Conservation (phyloP, 64 coral and sea anemone genomes). For the Trachythela sp. region DNA sequence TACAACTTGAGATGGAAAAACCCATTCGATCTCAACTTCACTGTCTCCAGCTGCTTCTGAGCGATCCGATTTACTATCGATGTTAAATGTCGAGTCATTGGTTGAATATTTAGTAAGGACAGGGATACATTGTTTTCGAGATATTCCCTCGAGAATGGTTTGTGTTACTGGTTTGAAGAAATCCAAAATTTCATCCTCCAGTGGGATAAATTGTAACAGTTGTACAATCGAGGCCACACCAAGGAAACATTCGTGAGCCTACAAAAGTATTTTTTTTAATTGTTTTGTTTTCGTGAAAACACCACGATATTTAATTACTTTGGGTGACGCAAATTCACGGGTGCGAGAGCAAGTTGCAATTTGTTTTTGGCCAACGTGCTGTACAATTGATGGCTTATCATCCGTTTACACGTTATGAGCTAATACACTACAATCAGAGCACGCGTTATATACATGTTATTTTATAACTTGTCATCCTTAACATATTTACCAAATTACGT, state of each 20-base stretch:
- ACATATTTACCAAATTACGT: too few relatives aligned
- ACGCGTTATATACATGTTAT: too few relatives aligned
- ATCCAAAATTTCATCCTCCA: constrained; percentile 85
- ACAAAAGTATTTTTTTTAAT: neutral
- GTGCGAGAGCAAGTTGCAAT: too few relatives aligned
- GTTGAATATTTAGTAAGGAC: neutral
- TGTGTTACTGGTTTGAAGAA: constrained; percentile 78
- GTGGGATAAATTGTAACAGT: constrained; percentile 74
- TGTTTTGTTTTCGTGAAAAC: too few relatives aligned
- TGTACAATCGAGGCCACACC: constrained; percentile 52
- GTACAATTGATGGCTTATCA: too few relatives aligned
- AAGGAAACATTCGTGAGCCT: constrained; percentile 63
- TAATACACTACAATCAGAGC: too few relatives aligned
- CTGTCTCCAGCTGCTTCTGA: neutral
- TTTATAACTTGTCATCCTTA: too few relatives aligned
- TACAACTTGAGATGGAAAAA: constrained; percentile 66
- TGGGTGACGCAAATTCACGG: too few relatives aligned
- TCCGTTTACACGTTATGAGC: too few relatives aligned
- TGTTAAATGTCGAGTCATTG: neutral
- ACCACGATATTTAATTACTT: too few relatives aligned
- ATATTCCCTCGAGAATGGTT: constrained; percentile 57
- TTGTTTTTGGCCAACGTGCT: too few relatives aligned
- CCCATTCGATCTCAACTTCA: constrained; percentile 37
- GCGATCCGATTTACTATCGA: neutral
- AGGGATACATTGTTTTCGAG: constrained; percentile 69